Conservation (phyloP, 2,888 invertebrate genomes). For the Trypoxylon attenuatum region DNA sequence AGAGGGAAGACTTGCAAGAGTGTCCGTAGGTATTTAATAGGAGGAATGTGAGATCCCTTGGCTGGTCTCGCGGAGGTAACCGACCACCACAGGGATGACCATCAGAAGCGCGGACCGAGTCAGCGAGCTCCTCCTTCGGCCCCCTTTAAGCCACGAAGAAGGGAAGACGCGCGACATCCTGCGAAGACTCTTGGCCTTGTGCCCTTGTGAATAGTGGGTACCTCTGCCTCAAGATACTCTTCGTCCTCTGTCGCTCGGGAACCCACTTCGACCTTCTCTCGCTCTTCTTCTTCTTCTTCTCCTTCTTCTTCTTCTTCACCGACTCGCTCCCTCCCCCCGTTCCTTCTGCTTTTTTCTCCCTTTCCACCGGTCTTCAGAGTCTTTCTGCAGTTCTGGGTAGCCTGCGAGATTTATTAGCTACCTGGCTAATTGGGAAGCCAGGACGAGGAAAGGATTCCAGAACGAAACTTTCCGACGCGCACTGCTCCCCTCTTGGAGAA, state of each 20-base stretch:
- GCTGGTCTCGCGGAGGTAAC: slow-evolving; percentile 57
- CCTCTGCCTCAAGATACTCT: slow-evolving; percentile 29
- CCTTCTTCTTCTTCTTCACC: not conserved
- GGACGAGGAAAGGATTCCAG: slow-evolving; percentile 53
- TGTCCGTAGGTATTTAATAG: slow-evolving; percentile 59
- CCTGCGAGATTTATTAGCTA: slow-evolving; percentile 55
- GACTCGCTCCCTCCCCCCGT: slow-evolving; percentile 5
- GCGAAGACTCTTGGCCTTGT: slow-evolving; percentile 58
- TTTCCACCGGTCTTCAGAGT: slow-evolving; percentile 12
- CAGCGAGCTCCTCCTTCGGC: slow-evolving; percentile 31
- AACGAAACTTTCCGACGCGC: slow-evolving; percentile 47
- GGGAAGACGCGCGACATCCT: slow-evolving; percentile 54
- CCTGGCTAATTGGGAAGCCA: slow-evolving; percentile 55
- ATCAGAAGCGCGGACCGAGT: slow-evolving; percentile 28
- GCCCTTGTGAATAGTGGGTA: slow-evolving; percentile 52
- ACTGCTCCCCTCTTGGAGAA: slow-evolving; percentile 16
- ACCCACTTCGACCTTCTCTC: slow-evolving; percentile 14
- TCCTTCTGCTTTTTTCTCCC: slow-evolving; percentile 8
- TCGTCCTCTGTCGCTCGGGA: slow-evolving; percentile 40
- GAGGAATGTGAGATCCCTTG: slow-evolving; percentile 51
- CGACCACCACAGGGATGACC: slow-evolving; percentile 28
- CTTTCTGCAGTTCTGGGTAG: slow-evolving; percentile 45
- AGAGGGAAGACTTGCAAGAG: slow-evolving; percentile 10
- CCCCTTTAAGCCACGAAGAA: slow-evolving; percentile 20
- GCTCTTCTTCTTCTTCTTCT: slow-evolving; percentile 9